phyloP scores from a whole-genome alignment of 30 jellyfish, hydroid and myxozoan genomes.

The Catostylus mosaicus region DNA sequence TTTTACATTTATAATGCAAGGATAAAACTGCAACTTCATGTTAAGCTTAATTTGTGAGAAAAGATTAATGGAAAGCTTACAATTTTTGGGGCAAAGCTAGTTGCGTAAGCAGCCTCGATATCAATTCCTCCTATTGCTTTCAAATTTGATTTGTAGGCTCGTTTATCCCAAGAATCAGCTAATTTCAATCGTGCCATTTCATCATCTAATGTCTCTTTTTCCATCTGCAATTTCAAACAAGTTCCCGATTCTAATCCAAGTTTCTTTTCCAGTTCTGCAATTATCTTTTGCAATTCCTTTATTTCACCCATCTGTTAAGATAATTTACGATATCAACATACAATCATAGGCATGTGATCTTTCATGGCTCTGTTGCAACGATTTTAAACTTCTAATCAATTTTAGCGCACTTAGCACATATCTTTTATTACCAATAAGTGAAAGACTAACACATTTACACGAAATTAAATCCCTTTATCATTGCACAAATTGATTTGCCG shows the following conservation, averaged over 20 bases:
- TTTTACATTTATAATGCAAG: no score
- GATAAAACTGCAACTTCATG: no score
- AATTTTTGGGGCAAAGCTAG: constrained; percentile 46
- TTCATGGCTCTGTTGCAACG: no score
- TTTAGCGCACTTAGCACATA: no score
- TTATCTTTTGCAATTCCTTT: constrained; percentile 64
- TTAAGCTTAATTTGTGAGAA: no score
- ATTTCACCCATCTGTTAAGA: constrained; percentile 79
- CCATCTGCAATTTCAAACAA: constrained; percentile 77
- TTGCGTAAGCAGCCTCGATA: constrained; percentile 53
- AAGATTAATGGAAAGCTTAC: constrained; percentile 58
- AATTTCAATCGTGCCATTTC: constrained; percentile 59
- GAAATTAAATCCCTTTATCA: no score
- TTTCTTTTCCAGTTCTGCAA: constrained; percentile 73
- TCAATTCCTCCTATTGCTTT: constrained; percentile 60
- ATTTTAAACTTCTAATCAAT: no score
- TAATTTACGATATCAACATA: no score
- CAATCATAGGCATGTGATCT: no score
- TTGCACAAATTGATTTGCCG: no score
- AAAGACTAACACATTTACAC: no score
- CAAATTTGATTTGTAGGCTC: constrained; percentile 26
- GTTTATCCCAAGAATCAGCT: constrained; percentile 80
- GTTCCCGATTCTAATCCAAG: constrained; percentile 76
- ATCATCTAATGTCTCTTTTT: constrained; percentile 74
- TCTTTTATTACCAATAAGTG: no score